A percentile compares a stretch with the other conserved stretches of the same genome.
phyloP scores from a whole-genome alignment of 2,888 invertebrate genomes.

The Acrobasis repandana region DNA sequence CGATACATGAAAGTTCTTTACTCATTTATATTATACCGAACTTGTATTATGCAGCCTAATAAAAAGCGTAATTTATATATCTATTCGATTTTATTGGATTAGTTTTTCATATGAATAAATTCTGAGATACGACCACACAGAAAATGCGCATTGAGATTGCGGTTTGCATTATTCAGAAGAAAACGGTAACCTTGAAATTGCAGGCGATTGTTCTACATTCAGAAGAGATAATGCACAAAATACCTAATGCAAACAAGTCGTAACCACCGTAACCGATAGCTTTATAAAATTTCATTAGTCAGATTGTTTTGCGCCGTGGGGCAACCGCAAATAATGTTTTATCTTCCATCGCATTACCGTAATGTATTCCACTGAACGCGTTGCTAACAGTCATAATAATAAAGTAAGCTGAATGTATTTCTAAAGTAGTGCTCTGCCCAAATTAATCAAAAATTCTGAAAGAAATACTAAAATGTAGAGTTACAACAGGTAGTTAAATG shows the following conservation, averaged over 20 bases:
- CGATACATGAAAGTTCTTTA: no score
- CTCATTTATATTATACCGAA: no score
- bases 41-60: neutral
- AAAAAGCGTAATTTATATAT: neutral
- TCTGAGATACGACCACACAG: conserved; percentile 6
- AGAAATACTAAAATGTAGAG: no score
- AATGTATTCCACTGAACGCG: conserved; percentile 47
- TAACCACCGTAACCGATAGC: conserved; percentile 49
- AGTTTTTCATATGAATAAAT: neutral
- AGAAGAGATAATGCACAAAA: conserved; percentile 28
- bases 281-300: conserved; percentile 53
- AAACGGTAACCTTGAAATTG: conserved; percentile 26
- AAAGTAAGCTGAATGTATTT: conserved; percentile 24
- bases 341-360: conserved; percentile 59
- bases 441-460: no score
- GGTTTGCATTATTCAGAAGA: conserved; percentile 24
- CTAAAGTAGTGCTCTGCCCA: no score
- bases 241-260: conserved; percentile 31
- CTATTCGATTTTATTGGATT: conserved; percentile 1
- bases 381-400: conserved; percentile 32
- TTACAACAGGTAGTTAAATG: no score
- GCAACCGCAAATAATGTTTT: conserved; percentile 60
- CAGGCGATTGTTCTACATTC: conserved; percentile 26
- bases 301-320: conserved; percentile 47
- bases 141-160: conserved; percentile 12